Conservation (phyloP, 2,113 vertebrate species). For the Montifringilla adamsi region DNA sequence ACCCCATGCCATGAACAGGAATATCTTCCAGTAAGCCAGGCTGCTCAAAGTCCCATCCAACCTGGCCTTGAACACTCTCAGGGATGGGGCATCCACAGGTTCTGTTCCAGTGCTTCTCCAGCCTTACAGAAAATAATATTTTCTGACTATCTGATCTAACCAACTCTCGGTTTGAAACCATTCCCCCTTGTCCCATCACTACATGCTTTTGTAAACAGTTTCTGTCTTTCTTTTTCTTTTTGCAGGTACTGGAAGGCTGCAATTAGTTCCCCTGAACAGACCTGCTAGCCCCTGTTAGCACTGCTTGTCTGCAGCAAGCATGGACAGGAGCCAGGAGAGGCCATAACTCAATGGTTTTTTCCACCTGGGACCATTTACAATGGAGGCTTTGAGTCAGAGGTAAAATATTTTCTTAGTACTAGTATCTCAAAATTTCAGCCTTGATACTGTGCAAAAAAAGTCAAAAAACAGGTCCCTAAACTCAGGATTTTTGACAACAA, state of each 20-base stretch:
- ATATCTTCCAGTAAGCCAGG: background rate
- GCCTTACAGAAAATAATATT: fast-evolving
- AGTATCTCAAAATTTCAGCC: background rate
- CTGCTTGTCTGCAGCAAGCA: background rate
- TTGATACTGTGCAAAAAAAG: background rate
- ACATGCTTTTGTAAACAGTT: background rate
- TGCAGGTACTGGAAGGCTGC: background rate
- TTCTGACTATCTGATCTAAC: background rate
- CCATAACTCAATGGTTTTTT: background rate
- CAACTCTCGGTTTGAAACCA: background rate
- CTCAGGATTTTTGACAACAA: background rate
- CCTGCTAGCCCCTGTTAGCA: background rate
- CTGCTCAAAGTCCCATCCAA: background rate
- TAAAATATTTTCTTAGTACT: background rate
- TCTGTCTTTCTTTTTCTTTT: background rate
- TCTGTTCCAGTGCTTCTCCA: background rate
- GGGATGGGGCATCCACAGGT: background rate
- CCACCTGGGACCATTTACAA: background rate
- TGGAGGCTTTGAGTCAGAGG: background rate
- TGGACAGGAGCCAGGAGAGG: background rate
- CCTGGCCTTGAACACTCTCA: background rate
- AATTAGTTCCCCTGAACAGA: background rate
- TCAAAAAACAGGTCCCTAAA: background rate
- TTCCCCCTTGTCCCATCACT: background rate
- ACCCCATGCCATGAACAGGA: background rate